Percentiles rank a stretch among this genome's conserved stretches.
These are phyloP conservation scores for Drosophila punjabiensis DNA, from an alignment of 1,140 invertebrate genomes.

Conservation along the genomic window DNA sequence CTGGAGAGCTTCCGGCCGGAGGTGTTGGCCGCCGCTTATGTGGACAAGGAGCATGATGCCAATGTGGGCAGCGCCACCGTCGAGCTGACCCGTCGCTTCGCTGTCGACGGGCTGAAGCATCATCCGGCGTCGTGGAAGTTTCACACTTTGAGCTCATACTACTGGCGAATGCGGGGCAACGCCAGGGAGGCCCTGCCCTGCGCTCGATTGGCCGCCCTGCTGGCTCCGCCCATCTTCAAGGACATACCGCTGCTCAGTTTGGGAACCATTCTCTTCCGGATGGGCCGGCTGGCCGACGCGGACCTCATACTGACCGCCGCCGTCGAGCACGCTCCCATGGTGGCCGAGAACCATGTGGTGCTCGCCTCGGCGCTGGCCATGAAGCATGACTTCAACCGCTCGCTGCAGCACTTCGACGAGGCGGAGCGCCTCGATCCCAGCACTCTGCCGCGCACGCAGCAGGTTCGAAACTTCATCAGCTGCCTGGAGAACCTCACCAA, in stretches of 20 bases:
- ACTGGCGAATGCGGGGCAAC: conserved; percentile 93
- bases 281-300: conserved; percentile 91
- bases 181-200: conserved; percentile 93
- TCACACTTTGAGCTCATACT: conserved; percentile 93
- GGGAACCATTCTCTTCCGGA: conserved; percentile 93
- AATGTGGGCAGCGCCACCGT: conserved; percentile 89
- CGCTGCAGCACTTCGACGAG: conserved; percentile 89
- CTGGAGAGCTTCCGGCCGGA: conserved; percentile 90
- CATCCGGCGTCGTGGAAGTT: conserved; percentile 94
- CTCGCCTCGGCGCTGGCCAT: conserved; percentile 91
- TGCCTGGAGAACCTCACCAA: conserved; percentile 81
- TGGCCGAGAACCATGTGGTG: conserved; percentile 91
- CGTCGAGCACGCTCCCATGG: conserved; percentile 91
- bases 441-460: conserved; percentile 67
- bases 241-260: conserved; percentile 93
- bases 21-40: conserved; percentile 87
- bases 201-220: conserved; percentile 91
- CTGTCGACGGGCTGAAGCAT: conserved; percentile 87
- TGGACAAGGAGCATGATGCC: conserved; percentile 88
- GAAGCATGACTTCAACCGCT: conserved; percentile 88
- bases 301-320: conserved; percentile 92
- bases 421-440: conserved; percentile 89
- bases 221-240: conserved; percentile 91
- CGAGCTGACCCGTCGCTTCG: conserved; percentile 83
- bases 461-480: conserved; percentile 77